These are phyloP conservation scores for Hemibagrus wyckioides DNA, from an alignment of 2,113 vertebrate species.

Conservation along the genomic window DNA sequence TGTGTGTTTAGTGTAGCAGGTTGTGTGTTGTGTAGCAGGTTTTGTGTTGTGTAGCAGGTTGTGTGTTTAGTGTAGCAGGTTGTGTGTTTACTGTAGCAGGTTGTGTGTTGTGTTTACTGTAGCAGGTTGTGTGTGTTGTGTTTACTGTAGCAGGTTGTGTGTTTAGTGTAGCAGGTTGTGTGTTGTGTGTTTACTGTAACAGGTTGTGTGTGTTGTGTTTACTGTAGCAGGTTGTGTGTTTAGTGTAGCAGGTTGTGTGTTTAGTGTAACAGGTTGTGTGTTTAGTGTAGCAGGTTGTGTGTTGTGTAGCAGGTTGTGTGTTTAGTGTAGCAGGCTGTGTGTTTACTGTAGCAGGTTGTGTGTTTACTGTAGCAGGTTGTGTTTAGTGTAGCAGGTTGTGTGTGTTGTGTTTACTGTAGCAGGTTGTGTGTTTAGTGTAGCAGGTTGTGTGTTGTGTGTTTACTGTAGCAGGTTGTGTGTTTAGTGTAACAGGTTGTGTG, in stretches of 20 bases:
- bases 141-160: neutral
- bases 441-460: neutral
- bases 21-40: neutral
- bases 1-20: neutral
- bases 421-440: neutral
- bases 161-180: neutral
- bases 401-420: neutral
- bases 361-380: no score
- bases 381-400: neutral
- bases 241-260: neutral
- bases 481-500: neutral
- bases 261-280: no score
- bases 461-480: neutral
- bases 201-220: neutral
- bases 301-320: neutral
- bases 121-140: neutral
- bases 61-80: neutral
- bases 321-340: neutral
- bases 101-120: neutral
- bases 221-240: neutral
- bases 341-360: neutral
- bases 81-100: neutral
- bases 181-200: no score
- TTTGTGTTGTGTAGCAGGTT: no score
- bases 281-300: neutral